Base-by-base conservation (phyloP, 2,113 vertebrate genomes). In the Kobus ellipsiprymnus region DNA sequence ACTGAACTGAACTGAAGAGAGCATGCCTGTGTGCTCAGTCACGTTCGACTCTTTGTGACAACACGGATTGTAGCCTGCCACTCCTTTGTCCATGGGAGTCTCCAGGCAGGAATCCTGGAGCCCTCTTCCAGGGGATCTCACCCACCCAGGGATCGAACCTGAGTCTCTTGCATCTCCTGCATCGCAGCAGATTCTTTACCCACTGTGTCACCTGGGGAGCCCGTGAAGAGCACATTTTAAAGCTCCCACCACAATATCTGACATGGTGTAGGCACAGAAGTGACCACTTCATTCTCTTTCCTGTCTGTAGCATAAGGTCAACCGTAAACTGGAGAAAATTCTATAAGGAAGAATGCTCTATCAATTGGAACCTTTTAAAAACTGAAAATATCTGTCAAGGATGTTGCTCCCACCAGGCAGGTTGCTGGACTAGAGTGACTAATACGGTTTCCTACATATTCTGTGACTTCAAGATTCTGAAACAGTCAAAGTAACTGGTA, bases 401-500 rank as follows among this genome's bases (percentile, higher is more conserved):
- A 78, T 67, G 8, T 50, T 12, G 4, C 2, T 77, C n/a, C 40
- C 44, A 6, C 57, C 78, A 83, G 94, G 60, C 13, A n/a, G 83
- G 15, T 44, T 84, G 40, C 80, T 91, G 13, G 52, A 84, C 25
- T 50, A 30, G n/a, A 17, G 80, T 92, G 40, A n/a, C 27, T 90
- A 74, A 48, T 87, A 19, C 78, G 30, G 81, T 90, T 96, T 92
- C 59, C 57, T 64, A 82, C 78, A 44, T 46, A 27, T 55, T 80
- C 92, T 85, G 23, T 81, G 40, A 92, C 91, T 90, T 94, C 21
- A 91, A 36, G 80, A 54, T 92, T 94, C 84, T 83, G 50, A 93
- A 95, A 83, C 59, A 94, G 30, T 62, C 19, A 91, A 83, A 90
- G 54, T 81, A 90, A 87, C 57, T 81, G 40, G 71, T 86, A 67